Conservation (phyloP, 2,113 vertebrate species). For the Anolis sagrei region DNA sequence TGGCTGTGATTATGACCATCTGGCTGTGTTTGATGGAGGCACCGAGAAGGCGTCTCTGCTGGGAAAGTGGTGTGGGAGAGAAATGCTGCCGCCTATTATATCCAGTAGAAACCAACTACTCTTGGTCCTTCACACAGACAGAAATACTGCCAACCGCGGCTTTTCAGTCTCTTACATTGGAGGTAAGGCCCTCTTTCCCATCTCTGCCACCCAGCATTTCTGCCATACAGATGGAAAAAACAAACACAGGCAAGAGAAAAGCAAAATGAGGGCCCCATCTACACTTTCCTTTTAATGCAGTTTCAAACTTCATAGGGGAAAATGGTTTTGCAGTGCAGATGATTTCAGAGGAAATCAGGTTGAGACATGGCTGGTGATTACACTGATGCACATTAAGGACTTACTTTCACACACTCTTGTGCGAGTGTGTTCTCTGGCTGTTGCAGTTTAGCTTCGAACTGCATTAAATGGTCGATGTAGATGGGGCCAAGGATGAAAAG, state of each 20-base stretch:
- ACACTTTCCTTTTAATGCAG: too few relatives aligned
- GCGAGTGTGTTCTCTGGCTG: too few relatives aligned
- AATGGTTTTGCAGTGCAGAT: too few relatives aligned
- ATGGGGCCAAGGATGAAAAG: too few relatives aligned
- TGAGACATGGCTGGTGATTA: too few relatives aligned
- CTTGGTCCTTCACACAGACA: slow-evolving; percentile 89
- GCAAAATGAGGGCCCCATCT: neutral
- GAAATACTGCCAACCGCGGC: slow-evolving; percentile 84
- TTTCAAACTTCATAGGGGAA: too few relatives aligned
- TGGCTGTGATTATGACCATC: slow-evolving; percentile 88
- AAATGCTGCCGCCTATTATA: slow-evolving; percentile 75
- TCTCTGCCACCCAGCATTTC: neutral
- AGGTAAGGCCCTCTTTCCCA: slow-evolving; percentile 77
- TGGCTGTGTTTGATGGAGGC: slow-evolving; percentile 86
- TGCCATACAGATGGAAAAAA: neutral
- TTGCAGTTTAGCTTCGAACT: too few relatives aligned
- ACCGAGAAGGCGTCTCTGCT: slow-evolving; percentile 78
- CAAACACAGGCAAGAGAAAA: neutral
- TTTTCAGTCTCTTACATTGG: slow-evolving; percentile 89
- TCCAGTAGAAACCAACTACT: slow-evolving; percentile 87
- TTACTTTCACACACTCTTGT: too few relatives aligned
- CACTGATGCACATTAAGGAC: too few relatives aligned
- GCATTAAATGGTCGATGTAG: too few relatives aligned
- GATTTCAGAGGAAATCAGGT: too few relatives aligned
- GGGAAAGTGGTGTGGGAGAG: slow-evolving; percentile 89